Conservation (phyloP, 1,140 invertebrate genomes). For the Augochlora pura region DNA sequence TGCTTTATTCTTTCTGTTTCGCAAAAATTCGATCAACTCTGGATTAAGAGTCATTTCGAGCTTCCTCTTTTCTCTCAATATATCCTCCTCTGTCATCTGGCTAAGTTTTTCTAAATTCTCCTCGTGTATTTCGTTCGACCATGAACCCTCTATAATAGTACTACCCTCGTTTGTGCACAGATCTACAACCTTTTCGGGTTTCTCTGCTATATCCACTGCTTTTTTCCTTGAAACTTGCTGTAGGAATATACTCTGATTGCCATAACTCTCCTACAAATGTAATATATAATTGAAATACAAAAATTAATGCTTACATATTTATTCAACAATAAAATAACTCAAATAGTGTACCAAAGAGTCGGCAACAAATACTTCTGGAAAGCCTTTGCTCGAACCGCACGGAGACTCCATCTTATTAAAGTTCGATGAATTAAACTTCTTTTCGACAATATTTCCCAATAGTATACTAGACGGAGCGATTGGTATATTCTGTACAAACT, state of each 20-base stretch:
- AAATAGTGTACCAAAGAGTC: slow-evolving; percentile 19
- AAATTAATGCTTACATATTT: slow-evolving; percentile 8
- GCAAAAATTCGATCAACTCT: slow-evolving; percentile 85
- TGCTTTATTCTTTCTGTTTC: slow-evolving; percentile 79
- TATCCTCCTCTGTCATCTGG: slow-evolving; percentile 88
- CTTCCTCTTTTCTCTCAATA: slow-evolving; percentile 86
- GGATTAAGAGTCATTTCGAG: slow-evolving; percentile 85
- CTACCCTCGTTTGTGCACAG: background rate
- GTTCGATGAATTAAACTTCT: slow-evolving; percentile 72
- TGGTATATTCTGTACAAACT: slow-evolving; percentile 79
- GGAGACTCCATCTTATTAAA: slow-evolving; percentile 30
- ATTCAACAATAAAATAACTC: background rate
- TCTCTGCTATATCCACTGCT: background rate
- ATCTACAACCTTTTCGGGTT: background rate
- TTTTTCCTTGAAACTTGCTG: slow-evolving; percentile 48
- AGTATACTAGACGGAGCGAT: slow-evolving; percentile 77
- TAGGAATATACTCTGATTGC: slow-evolving; percentile 65
- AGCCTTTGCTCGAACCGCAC: slow-evolving; percentile 52
- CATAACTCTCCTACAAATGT: slow-evolving; percentile 42
- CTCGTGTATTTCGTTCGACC: slow-evolving; percentile 83
- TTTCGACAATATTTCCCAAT: slow-evolving; percentile 83
- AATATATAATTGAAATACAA: background rate
- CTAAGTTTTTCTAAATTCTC: slow-evolving; percentile 86
- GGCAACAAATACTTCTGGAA: slow-evolving; percentile 69
- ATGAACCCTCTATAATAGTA: slow-evolving; percentile 55